Percentiles rank a stretch among this genome's conserved stretches.
These are phyloP conservation scores for Saturnia pavonia DNA, from an alignment of 2,888 invertebrate genomes.

Conservation along the genomic window DNA sequence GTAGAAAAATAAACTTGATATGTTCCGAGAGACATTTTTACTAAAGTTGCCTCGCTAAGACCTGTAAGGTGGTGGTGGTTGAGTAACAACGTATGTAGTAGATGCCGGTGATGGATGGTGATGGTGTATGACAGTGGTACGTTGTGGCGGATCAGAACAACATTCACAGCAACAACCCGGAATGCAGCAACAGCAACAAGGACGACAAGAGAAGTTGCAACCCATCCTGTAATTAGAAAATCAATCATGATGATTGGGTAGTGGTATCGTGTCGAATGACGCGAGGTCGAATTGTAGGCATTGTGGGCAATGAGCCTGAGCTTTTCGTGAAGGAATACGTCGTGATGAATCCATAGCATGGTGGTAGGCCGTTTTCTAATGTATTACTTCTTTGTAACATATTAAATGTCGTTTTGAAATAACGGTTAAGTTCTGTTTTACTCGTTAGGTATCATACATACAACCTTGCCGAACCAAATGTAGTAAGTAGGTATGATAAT, in stretches of 20 bases:
- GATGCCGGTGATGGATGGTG: slow-evolving; percentile 37
- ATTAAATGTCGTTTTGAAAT: background rate
- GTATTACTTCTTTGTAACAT: too few relatives aligned
- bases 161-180: slow-evolving; percentile 72
- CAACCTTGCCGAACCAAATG: slow-evolving; percentile 2
- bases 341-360: too few relatives aligned
- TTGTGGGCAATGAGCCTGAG: too few relatives aligned
- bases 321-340: too few relatives aligned
- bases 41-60: slow-evolving; percentile 24
- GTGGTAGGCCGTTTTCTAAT: too few relatives aligned
- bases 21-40: background rate
- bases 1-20: background rate
- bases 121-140: slow-evolving; percentile 50
- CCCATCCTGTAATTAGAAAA: slow-evolving; percentile 65
- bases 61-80: slow-evolving; percentile 54
- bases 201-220: slow-evolving; percentile 69
- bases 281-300: too few relatives aligned
- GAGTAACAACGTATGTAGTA: slow-evolving; percentile 37
- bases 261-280: too few relatives aligned
- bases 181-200: slow-evolving; percentile 73
- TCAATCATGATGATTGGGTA: too few relatives aligned
- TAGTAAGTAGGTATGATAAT: background rate
- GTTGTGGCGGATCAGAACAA: slow-evolving; percentile 51
- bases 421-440: background rate
- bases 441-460: background rate